These are phyloP conservation scores for Lasiurus cinereus DNA, from an alignment of 2,113 vertebrate genomes.

Conservation along the genomic window DNA sequence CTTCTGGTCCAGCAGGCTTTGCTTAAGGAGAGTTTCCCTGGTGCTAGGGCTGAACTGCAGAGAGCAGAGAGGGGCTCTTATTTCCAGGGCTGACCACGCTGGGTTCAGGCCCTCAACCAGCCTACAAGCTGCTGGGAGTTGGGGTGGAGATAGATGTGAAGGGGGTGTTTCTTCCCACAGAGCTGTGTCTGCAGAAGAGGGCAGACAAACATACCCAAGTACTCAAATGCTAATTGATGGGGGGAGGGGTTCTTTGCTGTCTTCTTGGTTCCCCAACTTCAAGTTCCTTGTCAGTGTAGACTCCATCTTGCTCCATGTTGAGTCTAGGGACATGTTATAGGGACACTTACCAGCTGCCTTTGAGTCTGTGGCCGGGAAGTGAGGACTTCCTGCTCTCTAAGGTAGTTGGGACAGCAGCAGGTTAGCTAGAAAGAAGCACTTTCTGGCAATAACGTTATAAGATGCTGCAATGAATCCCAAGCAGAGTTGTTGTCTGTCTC, in stretches of 20 bases:
- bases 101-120: background rate
- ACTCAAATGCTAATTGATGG: background rate
- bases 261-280: background rate
- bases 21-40: background rate
- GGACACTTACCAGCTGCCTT: slow-evolving; percentile 21
- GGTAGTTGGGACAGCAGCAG: background rate
- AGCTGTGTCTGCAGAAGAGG: background rate
- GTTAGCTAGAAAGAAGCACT: background rate
- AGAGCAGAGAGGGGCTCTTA: background rate
- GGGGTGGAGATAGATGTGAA: background rate
- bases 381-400: slow-evolving; percentile 34
- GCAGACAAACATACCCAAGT: background rate
- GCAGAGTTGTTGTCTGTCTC: background rate
- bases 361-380: background rate
- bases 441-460: slow-evolving; percentile 23
- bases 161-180: background rate
- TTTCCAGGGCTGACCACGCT: rapidly evolving
- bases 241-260: background rate
- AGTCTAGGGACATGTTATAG: background rate
- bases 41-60: background rate
- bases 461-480: background rate
- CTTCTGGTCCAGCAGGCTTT: background rate
- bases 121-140: background rate
- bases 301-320: background rate
- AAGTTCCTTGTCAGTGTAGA: background rate